phyloP scores from a whole-genome alignment of 1,140 invertebrate genomes.

The Leptinotarsa defecta region DNA sequence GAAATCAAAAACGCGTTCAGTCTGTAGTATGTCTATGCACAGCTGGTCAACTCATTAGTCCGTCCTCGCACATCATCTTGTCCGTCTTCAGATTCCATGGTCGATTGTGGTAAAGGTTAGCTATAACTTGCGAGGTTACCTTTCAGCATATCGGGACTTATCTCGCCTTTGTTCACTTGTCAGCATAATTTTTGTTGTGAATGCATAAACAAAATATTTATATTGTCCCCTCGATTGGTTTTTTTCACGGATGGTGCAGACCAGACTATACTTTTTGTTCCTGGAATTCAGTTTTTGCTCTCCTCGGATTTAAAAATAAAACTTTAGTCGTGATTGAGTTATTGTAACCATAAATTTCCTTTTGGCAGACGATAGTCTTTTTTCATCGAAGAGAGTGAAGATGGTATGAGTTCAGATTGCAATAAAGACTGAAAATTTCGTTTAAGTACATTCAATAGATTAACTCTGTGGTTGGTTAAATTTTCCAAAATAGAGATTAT shows the following conservation, averaged over 20 bases:
- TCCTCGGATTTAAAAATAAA: constrained; percentile 38
- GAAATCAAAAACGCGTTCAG: constrained; percentile 50
- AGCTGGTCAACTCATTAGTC: constrained; percentile 40
- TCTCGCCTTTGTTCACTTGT: constrained; percentile 58
- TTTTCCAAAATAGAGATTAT: too few relatives aligned
- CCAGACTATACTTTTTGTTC: constrained; percentile 45
- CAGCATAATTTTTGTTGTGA: constrained; percentile 57
- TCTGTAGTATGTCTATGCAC: constrained; percentile 53
- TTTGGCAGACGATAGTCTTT: not conserved
- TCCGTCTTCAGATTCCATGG: constrained; percentile 21
- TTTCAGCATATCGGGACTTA: constrained; percentile 56
- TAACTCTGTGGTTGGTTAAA: too few relatives aligned
- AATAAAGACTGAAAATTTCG: too few relatives aligned
- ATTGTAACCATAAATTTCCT: constrained; percentile 50
- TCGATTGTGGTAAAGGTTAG: constrained; percentile 47
- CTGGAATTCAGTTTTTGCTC: constrained; percentile 53
- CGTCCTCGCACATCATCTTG: not conserved
- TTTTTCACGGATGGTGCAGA: constrained; percentile 43
- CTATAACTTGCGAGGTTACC: constrained; percentile 55
- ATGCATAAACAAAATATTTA: constrained; percentile 59
- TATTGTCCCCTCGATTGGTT: constrained; percentile 55
- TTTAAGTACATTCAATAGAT: too few relatives aligned
- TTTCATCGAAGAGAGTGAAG: too few relatives aligned
- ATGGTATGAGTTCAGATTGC: too few relatives aligned
- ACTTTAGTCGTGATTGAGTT: constrained; percentile 56